Conservation (phyloP, 2,113 vertebrate species). For the Leucosticte australis region DNA sequence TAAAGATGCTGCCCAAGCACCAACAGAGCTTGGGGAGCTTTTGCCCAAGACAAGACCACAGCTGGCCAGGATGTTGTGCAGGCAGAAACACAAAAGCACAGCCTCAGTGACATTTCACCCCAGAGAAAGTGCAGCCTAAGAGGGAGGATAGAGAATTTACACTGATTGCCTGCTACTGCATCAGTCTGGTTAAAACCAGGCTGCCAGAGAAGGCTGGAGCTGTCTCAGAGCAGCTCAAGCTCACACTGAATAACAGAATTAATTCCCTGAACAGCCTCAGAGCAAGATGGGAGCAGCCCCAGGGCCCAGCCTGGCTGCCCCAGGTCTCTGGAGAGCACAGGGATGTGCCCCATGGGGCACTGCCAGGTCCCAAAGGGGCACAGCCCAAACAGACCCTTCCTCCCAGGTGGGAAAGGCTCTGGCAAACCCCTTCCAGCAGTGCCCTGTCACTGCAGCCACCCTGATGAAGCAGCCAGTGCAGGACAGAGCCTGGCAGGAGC, state of each 20-base stretch:
- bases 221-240: neutral
- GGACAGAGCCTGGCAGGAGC: fast-evolving
- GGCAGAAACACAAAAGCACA: neutral
- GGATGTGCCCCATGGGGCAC: fast-evolving
- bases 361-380: fast-evolving
- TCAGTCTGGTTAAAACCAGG: neutral
- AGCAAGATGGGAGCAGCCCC: neutral
- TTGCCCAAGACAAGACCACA: neutral
- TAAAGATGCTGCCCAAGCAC: neutral
- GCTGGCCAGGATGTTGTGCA: neutral
- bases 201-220: neutral
- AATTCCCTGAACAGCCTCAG: neutral
- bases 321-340: neutral
- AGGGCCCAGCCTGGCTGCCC: neutral
- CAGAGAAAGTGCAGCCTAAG: neutral
- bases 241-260: neutral
- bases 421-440: neutral
- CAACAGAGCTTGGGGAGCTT: neutral
- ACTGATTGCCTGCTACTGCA: neutral
- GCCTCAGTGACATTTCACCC: neutral
- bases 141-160: neutral
- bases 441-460: neutral
- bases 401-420: neutral
- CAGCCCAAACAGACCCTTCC: neutral
- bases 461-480: fast-evolving